Percentiles rank a stretch among this genome's conserved stretches.
Conservation (phyloP, 1,140 invertebrate species). For the Drosophila mauritiana region DNA sequence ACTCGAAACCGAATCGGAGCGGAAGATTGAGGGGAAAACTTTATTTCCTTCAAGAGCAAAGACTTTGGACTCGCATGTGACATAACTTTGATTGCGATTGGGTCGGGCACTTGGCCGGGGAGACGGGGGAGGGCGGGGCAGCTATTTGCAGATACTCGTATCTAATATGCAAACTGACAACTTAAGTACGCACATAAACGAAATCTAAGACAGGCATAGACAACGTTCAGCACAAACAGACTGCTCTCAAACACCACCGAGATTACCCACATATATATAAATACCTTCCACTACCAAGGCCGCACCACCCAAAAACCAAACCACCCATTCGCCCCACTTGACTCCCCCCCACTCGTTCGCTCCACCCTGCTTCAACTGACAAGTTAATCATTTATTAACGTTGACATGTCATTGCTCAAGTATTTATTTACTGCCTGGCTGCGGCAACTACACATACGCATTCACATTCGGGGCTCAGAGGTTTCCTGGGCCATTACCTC, state of each 20-base stretch:
- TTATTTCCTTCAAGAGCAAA: conserved; percentile 40
- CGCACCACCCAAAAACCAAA: conserved; percentile 9
- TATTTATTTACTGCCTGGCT: conserved; percentile 69
- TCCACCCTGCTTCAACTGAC: conserved; percentile 54
- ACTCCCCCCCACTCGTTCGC: conserved; percentile 4
- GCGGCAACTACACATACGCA: conserved; percentile 32
- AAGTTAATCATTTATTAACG: conserved; percentile 82
- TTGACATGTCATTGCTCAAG: conserved; percentile 80
- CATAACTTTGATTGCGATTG: conserved; percentile 81
- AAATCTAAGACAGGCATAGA: conserved; percentile 64
- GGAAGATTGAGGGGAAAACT: conserved; percentile 33
- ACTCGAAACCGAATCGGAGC: conserved; percentile 5
- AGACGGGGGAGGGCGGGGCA: not conserved
- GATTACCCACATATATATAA: conserved; percentile 28
- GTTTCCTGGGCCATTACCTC: conserved; percentile 2
- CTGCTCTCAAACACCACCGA: conserved; percentile 12
- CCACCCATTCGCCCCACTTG: conserved; percentile 5
- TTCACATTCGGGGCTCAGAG: conserved; percentile 10
- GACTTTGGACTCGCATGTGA: conserved; percentile 49
- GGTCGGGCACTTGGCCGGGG: conserved; percentile 14
- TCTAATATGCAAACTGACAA: conserved; percentile 78
- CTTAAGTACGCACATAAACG: conserved; percentile 74
- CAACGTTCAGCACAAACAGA: conserved; percentile 45
- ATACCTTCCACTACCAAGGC: not conserved
- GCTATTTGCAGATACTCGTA: conserved; percentile 44